phyloP scores from a whole-genome alignment of 2,888 invertebrate genomes.

The Lasioglossum zephyrum region DNA sequence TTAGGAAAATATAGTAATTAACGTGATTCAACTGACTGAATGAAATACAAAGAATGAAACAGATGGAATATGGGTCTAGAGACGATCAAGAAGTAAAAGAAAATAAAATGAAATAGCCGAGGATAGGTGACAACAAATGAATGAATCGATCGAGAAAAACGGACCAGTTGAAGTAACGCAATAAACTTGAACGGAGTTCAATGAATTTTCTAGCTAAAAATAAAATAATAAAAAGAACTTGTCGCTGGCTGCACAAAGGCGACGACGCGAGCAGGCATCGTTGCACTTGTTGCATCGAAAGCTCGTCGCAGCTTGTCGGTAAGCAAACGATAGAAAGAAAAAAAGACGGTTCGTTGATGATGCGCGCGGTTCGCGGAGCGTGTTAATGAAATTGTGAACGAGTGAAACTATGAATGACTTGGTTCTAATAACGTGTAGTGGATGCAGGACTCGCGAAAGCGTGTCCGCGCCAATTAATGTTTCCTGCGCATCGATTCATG shows the following conservation, averaged over 20 bases:
- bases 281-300: neutral
- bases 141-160: neutral
- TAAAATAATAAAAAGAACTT: neutral
- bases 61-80: no score
- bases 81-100: no score
- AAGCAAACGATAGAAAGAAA: neutral
- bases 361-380: neutral
- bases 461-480: slow-evolving; percentile 44
- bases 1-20: neutral
- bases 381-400: neutral
- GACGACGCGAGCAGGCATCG: neutral
- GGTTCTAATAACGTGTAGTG: neutral
- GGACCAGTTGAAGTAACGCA: neutral
- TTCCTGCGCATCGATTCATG: slow-evolving; percentile 28
- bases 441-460: slow-evolving; percentile 41
- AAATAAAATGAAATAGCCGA: no score
- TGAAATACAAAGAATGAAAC: no score
- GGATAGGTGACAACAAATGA: no score
- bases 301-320: neutral
- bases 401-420: slow-evolving; percentile 12
- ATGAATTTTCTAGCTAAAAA: neutral
- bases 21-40: neutral
- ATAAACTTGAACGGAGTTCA: neutral
- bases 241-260: neutral
- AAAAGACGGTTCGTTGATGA: neutral